A percentile compares a stretch with the other conserved stretches of the same genome.
These are phyloP conservation scores for Meliscaeva auricollis DNA, from an alignment of 2,888 invertebrate genomes.

Conservation along the genomic window DNA sequence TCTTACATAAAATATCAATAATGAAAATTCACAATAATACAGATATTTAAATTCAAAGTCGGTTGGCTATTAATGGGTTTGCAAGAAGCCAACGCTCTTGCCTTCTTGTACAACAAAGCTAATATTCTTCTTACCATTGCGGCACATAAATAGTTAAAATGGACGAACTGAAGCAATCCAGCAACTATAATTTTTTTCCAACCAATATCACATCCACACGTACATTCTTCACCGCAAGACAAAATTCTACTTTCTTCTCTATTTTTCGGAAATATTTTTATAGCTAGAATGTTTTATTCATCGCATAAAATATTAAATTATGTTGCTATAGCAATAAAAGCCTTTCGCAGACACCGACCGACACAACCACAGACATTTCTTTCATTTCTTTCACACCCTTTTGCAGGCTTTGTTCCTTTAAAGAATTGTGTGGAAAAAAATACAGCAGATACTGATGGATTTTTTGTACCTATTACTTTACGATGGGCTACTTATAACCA, in stretches of 20 bases:
- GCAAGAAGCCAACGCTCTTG: conserved; percentile 55
- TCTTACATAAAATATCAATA: not conserved
- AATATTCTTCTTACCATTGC: conserved; percentile 42
- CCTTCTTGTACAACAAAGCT: conserved; percentile 9
- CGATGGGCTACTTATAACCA: too few relatives aligned
- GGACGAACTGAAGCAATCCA: conserved; percentile 35
- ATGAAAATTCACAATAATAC: not conserved
- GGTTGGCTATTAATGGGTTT: not conserved
- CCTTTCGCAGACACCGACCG: conserved; percentile 51
- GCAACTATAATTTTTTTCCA: conserved; percentile 23
- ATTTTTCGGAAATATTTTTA: conserved; percentile 64
- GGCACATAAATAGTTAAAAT: conserved; percentile 64
- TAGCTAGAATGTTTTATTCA: conserved; percentile 73
- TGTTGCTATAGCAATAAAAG: conserved; percentile 69
- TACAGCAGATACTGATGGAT: too few relatives aligned
- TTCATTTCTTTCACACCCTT: conserved; percentile 8
- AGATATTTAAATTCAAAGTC: conserved; percentile 8
- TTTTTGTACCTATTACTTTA: too few relatives aligned
- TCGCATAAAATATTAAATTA: conserved; percentile 74
- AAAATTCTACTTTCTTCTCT: conserved; percentile 44
- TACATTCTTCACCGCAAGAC: conserved; percentile 20
- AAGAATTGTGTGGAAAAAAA: not conserved
- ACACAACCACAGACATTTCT: not conserved
- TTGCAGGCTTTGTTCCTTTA: not conserved
- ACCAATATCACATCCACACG: conserved; percentile 40